Conservation (phyloP, 2,113 vertebrate genomes). For the Oryzias javanicus region DNA sequence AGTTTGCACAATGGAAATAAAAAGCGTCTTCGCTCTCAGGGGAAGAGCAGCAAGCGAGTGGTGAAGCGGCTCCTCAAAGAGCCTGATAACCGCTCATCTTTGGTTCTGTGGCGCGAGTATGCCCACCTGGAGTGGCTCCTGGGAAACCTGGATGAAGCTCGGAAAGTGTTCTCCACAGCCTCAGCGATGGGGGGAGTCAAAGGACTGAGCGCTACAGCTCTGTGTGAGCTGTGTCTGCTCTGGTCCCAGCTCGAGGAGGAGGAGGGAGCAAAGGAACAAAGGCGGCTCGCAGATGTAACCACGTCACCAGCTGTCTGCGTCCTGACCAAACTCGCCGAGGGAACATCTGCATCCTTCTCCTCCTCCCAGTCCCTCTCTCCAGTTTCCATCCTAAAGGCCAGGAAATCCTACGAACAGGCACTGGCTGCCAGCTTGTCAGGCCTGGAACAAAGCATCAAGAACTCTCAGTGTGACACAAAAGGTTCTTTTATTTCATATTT, state of each 20-base stretch:
- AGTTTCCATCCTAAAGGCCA: constrained; percentile 85
- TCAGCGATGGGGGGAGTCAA: constrained; percentile 67
- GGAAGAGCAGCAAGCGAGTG: constrained; percentile 88
- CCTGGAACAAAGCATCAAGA: constrained; percentile 14
- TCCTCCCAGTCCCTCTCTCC: constrained; percentile 62
- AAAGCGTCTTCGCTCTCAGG: constrained; percentile 85
- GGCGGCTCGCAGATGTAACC: constrained; percentile 43
- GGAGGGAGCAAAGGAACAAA: background rate
- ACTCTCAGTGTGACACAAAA: constrained; percentile 20
- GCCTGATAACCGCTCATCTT: constrained; percentile 82
- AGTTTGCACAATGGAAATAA: constrained; percentile 80
- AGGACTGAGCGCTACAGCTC: constrained; percentile 69
- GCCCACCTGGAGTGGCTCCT: constrained; percentile 94
- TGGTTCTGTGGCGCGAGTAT: constrained; percentile 88
- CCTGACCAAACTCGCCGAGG: constrained; percentile 82
- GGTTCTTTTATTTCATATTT: constrained; percentile 30
- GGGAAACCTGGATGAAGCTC: constrained; percentile 86
- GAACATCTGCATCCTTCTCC: constrained; percentile 60
- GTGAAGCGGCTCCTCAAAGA: constrained; percentile 91
- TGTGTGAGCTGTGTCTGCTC: constrained; percentile 85
- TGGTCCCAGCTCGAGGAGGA: constrained; percentile 89
- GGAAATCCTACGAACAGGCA: constrained; percentile 82
- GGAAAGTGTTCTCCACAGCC: constrained; percentile 89
- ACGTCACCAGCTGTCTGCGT: constrained; percentile 76
- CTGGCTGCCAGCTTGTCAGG: constrained; percentile 67